Conservation (phyloP, 1,140 invertebrate species). For the Tetramorium parvispinum region DNA sequence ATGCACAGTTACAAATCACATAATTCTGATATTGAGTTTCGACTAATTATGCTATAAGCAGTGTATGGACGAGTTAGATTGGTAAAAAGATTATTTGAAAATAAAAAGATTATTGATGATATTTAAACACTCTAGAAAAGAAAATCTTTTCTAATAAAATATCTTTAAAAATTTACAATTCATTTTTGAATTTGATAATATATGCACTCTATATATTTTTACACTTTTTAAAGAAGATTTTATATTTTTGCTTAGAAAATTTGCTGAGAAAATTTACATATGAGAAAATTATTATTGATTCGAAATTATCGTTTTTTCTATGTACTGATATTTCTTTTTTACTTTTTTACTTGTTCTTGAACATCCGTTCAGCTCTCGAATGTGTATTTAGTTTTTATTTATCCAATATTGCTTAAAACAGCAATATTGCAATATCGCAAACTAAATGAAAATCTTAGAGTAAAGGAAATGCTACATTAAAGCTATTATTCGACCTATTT, state of each 20-base stretch:
- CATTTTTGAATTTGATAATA: not conserved
- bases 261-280: too few species aligned
- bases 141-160: not conserved
- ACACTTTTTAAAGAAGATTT: too few species aligned
- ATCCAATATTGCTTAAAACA: slow-evolving; percentile 1
- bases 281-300: too few species aligned
- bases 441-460: too few species aligned
- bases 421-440: too few species aligned
- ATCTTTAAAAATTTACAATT: not conserved
- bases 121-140: not conserved
- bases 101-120: not conserved
- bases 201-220: not conserved
- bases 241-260: too few species aligned
- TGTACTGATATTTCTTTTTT: not conserved
- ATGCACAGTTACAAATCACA: slow-evolving; percentile 28
- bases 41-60: slow-evolving; percentile 23
- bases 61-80: not conserved
- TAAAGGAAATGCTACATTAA: too few species aligned
- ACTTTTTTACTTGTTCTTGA: not conserved
- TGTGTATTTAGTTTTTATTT: not conserved
- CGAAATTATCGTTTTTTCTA: too few species aligned
- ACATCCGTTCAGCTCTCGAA: not conserved
- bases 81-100: not conserved
- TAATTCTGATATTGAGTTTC: slow-evolving; percentile 26
- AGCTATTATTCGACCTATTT: too few species aligned